A percentile compares a stretch with the other conserved stretches of the same genome.
phyloP scores from a whole-genome alignment of 2,888 invertebrate species.

The Temnothorax unifasciatus region DNA sequence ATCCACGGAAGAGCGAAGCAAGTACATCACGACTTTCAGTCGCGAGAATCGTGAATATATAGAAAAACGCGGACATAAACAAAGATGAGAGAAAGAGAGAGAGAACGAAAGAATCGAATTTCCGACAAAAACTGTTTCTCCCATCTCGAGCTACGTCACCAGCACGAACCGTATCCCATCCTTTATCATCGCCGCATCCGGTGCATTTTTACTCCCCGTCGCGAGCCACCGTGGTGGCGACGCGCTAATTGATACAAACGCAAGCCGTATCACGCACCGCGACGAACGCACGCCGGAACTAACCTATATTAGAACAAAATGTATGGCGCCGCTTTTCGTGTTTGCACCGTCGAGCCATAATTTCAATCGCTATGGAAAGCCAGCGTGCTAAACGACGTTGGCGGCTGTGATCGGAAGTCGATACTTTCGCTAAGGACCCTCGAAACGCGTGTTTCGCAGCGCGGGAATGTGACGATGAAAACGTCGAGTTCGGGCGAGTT shows the following conservation, averaged over 20 bases:
- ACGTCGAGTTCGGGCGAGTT: conserved; percentile 46
- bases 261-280: conserved; percentile 52
- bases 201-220: conserved; percentile 9
- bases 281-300: conserved; percentile 30
- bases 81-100: neutral
- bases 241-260: conserved; percentile 68
- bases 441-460: conserved; percentile 49
- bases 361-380: conserved; percentile 31
- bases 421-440: conserved; percentile 49
- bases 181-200: conserved; percentile 35
- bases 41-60: neutral
- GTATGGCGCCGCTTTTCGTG: neutral
- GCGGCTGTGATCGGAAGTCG: conserved; percentile 53
- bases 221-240: conserved; percentile 19
- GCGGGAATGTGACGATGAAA: conserved; percentile 50
- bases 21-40: neutral
- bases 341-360: conserved; percentile 17
- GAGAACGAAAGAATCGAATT: conserved; percentile 6
- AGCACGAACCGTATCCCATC: conserved; percentile 24
- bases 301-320: conserved; percentile 63
- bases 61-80: neutral
- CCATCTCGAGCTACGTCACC: conserved; percentile 25
- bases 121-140: conserved; percentile 25
- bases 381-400: conserved; percentile 44
- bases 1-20: neutral